Evolutionary conservation across 1,140 invertebrate genomes (phyloP).

Genomic region (Drosophila rhopaloa): DNA sequence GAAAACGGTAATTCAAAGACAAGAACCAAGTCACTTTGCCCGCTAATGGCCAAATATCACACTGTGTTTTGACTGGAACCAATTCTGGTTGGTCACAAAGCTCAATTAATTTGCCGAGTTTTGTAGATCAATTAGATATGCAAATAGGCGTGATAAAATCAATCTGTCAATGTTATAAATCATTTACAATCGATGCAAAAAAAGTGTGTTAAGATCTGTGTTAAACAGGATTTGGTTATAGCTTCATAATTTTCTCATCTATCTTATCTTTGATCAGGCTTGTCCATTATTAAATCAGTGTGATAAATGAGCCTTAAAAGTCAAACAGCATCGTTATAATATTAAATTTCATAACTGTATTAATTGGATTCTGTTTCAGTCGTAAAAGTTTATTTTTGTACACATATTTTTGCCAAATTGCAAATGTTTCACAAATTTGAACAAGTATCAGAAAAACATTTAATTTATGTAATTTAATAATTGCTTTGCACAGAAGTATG

Average conservation of each 20-base stretch:
- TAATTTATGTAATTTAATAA: background rate
- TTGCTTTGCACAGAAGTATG: background rate
- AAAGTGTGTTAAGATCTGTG: slow-evolving; percentile 2
- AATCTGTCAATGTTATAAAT: slow-evolving; percentile 21
- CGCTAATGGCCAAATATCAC: slow-evolving; percentile 14
- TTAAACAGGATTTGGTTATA: slow-evolving; percentile 3
- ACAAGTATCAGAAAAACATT: background rate
- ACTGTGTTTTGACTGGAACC: slow-evolving; percentile 37
- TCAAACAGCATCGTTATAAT: background rate
- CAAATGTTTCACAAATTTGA: background rate
- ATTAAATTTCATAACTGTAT: background rate
- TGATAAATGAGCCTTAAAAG: background rate
- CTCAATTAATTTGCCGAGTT: slow-evolving; percentile 42
- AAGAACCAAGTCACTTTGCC: slow-evolving; percentile 32
- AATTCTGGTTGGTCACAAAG: slow-evolving; percentile 35
- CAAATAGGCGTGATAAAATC: slow-evolving; percentile 36
- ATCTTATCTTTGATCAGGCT: slow-evolving; percentile 17
- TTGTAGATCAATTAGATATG: slow-evolving; percentile 59
- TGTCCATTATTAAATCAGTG: slow-evolving; percentile 10
- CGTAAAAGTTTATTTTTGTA: background rate
- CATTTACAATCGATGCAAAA: slow-evolving; percentile 12
- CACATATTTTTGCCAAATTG: no score
- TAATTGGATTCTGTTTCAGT: background rate
- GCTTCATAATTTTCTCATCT: slow-evolving; percentile 14
- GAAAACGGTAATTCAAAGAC: slow-evolving; percentile 55